Evolutionary conservation across 1,140 invertebrate genomes (phyloP), one percentile per base, ranked within the genome.

Genomic region (Drosophila auraria): DNA sequence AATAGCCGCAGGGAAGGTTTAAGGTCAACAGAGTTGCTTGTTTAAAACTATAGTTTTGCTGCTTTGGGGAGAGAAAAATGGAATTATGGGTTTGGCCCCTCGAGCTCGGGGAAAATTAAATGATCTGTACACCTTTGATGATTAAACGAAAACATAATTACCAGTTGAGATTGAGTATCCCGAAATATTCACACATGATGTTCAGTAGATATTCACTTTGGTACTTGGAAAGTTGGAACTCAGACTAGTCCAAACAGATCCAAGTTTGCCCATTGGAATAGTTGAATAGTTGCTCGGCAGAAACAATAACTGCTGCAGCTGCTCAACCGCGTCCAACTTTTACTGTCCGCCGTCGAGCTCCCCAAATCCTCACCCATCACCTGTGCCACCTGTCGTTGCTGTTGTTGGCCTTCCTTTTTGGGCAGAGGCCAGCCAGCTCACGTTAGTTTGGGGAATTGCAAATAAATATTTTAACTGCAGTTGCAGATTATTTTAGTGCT

Each of bases 391-490:
- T 63, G 53, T 74, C 44, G 25, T n/a, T 36, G 17, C 14, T 56
- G 50, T 15, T 14, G 14, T 30, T 47, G 11, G 33, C 25, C 64
- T 47, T 40, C 45, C 17, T 65, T 66, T 38, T 33, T 33, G 38
- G 38, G 56, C 25, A 60, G 40, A 59, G 40, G 23, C 56, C 25
- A 61, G 23, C 56, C 25, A 61, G 70, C 66, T 78, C 64, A 91
- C 78, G 80, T 82, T 79, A 75, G 87, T 87, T 91, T 79, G 78
- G 87, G 87, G 87, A 91, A 91, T 91, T 91, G 83, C 87, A 91
- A 91, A 91, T 91, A 91, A 87, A 91, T 91, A 91, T 91, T 91
- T 91, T 84, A 91, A 84, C 87, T 91, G 81, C 80, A 91, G 87
- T 91, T 87, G 81, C 89, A 87, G 87, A 91, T 87, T 91, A 91